phyloP scores from a whole-genome alignment of 1,140 invertebrate species.

The Cydia pomonella region DNA sequence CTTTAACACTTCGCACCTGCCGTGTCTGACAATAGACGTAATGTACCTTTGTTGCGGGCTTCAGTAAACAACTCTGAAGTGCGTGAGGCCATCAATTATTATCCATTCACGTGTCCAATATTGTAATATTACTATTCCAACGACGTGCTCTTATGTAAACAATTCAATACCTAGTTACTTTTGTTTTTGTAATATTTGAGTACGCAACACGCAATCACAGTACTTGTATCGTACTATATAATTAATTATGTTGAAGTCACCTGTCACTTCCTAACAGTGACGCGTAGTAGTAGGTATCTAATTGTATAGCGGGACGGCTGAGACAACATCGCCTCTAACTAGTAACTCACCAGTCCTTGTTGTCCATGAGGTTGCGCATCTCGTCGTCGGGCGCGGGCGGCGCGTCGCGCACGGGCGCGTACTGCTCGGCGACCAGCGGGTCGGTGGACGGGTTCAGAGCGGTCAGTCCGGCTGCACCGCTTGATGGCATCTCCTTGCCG shows the following conservation, averaged over 20 bases:
- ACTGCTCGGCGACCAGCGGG: conserved; percentile 85
- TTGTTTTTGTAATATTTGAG: conserved; percentile 19
- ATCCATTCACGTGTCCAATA: conserved; percentile 9
- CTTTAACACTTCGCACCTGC: conserved; percentile 38
- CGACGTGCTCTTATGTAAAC: neutral
- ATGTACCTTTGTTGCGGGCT: conserved; percentile 35
- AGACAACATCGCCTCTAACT: too few relatives aligned
- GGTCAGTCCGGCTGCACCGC: conserved; percentile 68
- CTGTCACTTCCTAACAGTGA: neutral
- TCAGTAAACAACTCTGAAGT: conserved; percentile 27
- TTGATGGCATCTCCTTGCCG: conserved; percentile 65
- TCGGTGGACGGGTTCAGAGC: conserved; percentile 86
- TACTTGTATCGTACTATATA: neutral
- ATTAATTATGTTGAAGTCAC: neutral
- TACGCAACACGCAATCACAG: neutral
- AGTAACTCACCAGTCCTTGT: conserved; percentile 83
- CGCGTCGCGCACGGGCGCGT: conserved; percentile 85
- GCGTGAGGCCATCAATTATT: conserved; percentile 10
- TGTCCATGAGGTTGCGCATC: conserved; percentile 86
- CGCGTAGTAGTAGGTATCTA: too few relatives aligned
- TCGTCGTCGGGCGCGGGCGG: conserved; percentile 83
- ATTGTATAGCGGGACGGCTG: too few relatives aligned
- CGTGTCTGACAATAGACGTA: conserved; percentile 42
- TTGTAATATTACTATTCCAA: neutral
- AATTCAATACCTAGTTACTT: neutral